Evolutionary conservation across 2,797 vertebrate species (phyloP).

Genomic region (Erethizon dorsatum): DNA sequence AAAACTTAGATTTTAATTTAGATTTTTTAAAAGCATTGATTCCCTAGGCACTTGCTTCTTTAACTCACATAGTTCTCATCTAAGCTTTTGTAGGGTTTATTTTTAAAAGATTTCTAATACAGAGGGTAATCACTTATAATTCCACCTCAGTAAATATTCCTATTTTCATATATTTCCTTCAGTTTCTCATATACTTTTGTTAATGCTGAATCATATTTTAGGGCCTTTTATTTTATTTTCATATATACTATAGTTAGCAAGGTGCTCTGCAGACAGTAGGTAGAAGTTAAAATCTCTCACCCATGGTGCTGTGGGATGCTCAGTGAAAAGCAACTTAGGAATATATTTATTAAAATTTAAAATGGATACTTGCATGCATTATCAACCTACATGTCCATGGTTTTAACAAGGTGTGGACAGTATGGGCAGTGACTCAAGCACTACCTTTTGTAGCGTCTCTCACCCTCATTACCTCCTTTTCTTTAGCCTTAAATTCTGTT

Average conservation of each 20-base stretch:
- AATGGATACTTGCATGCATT: accelerated
- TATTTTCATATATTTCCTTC: not conserved
- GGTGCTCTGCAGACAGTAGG: not conserved
- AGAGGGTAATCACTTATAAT: not conserved
- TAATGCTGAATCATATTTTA: conserved; percentile 25
- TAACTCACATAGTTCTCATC: not conserved
- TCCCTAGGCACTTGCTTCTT: conserved; percentile 5
- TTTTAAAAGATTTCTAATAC: conserved; percentile 18
- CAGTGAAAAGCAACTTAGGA: not conserved
- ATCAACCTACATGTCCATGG: not conserved
- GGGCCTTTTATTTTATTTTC: conserved; percentile 16
- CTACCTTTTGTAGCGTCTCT: not conserved
- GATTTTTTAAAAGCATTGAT: not conserved
- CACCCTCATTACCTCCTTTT: not conserved
- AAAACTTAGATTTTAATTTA: conserved; percentile 44
- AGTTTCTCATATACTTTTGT: not conserved
- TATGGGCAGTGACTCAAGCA: accelerated
- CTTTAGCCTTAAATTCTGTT: not conserved
- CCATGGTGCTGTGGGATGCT: not conserved
- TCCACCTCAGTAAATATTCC: not conserved
- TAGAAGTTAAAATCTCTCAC: not conserved
- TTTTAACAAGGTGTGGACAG: too few relatives aligned
- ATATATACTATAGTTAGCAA: not conserved
- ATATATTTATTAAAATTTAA: not conserved
- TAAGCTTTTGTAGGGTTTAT: conserved; percentile 5